Percentiles rank a stretch among this genome's conserved stretches.
phyloP scores from a whole-genome alignment of 2,113 vertebrate species.

The Misgurnus mizolepis region DNA sequence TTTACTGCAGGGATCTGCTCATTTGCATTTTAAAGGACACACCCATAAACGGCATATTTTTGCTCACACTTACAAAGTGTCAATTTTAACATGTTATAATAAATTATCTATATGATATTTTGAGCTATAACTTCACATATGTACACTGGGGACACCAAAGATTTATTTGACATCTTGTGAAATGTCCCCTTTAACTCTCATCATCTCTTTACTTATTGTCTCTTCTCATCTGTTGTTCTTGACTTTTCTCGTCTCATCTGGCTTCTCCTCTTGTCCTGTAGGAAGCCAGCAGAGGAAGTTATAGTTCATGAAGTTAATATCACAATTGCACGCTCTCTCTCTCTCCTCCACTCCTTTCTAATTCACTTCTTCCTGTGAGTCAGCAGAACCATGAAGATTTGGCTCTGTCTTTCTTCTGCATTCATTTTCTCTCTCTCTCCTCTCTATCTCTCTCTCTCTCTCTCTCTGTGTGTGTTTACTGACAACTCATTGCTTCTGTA shows the following conservation, averaged over 20 bases:
- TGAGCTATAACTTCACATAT: no score
- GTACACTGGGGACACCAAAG: no score
- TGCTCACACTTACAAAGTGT: no score
- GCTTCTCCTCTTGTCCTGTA: not conserved
- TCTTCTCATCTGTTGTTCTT: not conserved
- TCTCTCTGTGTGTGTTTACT: constrained; percentile 23
- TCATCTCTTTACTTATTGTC: not conserved
- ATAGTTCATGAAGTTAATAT: constrained; percentile 7
- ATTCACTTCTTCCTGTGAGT: constrained; percentile 34
- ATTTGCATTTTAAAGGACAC: no score
- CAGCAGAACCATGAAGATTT: constrained; percentile 39
- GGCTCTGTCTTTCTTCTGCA: constrained; percentile 16
- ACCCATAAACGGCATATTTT: no score
- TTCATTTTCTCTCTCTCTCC: not conserved
- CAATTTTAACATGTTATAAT: no score
- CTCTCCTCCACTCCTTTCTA: constrained; percentile 9
- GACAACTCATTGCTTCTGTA: constrained; percentile 1
- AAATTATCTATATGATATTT: no score
- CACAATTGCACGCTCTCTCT: not conserved
- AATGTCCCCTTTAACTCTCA: no score
- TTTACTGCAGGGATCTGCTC: no score
- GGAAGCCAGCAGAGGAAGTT: not conserved
- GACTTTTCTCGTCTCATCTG: not conserved
- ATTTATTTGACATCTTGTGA: no score
- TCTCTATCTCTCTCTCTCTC: constrained; percentile 16